These are phyloP conservation scores for Brachirus orientalis DNA, from an alignment of 2,113 vertebrate species.

Conservation along the genomic window DNA sequence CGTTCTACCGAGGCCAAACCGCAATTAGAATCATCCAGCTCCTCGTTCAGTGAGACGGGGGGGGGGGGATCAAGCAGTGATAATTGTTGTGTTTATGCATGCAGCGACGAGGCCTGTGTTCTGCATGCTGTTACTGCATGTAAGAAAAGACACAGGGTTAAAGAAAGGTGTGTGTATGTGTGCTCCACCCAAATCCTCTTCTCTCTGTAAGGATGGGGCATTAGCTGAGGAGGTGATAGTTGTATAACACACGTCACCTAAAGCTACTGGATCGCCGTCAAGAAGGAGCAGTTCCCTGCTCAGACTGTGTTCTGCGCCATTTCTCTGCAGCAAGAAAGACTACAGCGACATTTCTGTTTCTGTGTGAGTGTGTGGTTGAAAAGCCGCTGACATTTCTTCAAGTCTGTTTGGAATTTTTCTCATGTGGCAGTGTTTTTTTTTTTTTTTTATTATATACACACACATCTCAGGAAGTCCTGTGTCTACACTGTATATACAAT, in stretches of 20 bases:
- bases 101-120: constrained; percentile 2
- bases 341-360: not conserved
- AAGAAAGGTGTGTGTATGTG: not conserved
- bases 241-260: constrained; percentile 26
- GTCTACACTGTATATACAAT: not conserved
- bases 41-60: constrained; percentile 9
- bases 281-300: constrained; percentile 25
- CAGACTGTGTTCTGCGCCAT: constrained; percentile 18
- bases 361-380: not conserved
- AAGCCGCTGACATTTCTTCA: constrained; percentile 1
- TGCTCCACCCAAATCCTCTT: too few species aligned
- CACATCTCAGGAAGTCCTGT: not conserved
- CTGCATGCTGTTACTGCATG: too few species aligned
- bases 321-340: constrained; percentile 22
- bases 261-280: constrained; percentile 38
- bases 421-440: not conserved
- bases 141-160: constrained; percentile 1
- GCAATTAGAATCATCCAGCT: constrained; percentile 46
- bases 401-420: constrained; percentile 13
- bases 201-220: too few species aligned
- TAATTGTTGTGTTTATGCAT: constrained; percentile 61
- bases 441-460: not conserved
- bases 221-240: constrained; percentile 23
- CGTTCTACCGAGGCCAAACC: constrained; percentile 28
- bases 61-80: constrained; percentile 11